Conservation (phyloP, 2,113 vertebrate genomes). For the Struthidea cinerea region DNA sequence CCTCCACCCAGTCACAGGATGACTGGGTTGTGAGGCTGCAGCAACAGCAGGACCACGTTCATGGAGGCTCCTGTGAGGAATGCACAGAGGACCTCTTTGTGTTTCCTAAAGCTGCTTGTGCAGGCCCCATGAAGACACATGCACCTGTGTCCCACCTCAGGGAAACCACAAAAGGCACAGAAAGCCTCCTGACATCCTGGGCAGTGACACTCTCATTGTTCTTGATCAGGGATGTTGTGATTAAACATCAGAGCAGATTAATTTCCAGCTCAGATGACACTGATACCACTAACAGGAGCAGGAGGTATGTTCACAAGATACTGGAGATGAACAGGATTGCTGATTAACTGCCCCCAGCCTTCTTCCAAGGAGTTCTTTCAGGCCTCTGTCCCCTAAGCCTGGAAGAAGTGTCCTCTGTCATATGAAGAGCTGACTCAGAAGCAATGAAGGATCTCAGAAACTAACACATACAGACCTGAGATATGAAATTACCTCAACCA, state of each 20-base stretch:
- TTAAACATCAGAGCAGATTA: background rate
- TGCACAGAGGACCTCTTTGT: fast-evolving
- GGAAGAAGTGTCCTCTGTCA: background rate
- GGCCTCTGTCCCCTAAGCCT: background rate
- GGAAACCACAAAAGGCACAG: background rate
- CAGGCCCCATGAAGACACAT: background rate
- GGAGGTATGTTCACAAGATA: background rate
- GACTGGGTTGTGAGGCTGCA: background rate
- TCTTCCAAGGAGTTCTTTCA: background rate
- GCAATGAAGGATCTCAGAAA: background rate
- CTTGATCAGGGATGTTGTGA: background rate
- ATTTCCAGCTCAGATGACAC: background rate
- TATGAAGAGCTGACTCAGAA: background rate
- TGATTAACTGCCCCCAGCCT: background rate
- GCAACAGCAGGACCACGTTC: fast-evolving
- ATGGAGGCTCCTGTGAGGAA: fast-evolving
- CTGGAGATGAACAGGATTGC: background rate
- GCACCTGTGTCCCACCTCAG: background rate
- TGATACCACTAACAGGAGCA: background rate
- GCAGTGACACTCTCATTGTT: background rate
- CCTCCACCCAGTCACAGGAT: background rate
- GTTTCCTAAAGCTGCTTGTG: background rate
- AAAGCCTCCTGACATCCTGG: background rate
- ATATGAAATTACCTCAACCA: background rate
- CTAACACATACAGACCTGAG: background rate